phyloP scores from a whole-genome alignment of 2,113 vertebrate genomes.

The Phyllopteryx taeniolatus region DNA sequence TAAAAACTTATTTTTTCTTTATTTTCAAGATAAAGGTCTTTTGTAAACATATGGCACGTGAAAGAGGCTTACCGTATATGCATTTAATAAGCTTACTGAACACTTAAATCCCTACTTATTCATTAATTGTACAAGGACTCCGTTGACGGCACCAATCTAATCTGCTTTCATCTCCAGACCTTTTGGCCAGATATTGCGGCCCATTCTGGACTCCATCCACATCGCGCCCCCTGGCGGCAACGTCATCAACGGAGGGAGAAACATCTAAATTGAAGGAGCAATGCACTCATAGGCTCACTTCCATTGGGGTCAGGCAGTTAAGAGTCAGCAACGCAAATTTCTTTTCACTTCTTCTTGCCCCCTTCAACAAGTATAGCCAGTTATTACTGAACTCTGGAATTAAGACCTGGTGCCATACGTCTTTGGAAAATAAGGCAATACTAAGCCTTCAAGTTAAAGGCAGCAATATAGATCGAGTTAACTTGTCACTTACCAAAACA shows the following conservation, averaged over 20 bases:
- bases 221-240: constrained; percentile 91
- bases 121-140: background rate
- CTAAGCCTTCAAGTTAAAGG: background rate
- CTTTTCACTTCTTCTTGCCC: background rate
- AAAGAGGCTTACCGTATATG: background rate
- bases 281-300: constrained; percentile 31
- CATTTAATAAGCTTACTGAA: background rate
- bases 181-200: constrained; percentile 92
- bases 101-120: background rate
- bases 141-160: background rate
- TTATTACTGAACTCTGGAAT: background rate
- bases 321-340: background rate
- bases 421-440: background rate
- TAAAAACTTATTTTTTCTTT: background rate
- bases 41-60: background rate
- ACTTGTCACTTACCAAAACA: too few species aligned
- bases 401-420: background rate
- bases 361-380: background rate
- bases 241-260: constrained; percentile 86
- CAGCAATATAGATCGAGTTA: too few species aligned
- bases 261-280: constrained; percentile 73
- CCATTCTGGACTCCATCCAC: constrained; percentile 89
- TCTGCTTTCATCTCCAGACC: constrained; percentile 73
- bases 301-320: constrained; percentile 46
- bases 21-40: background rate